These are phyloP conservation scores for Platysternon megacephalum DNA, from an alignment of 2,113 vertebrate genomes.

Conservation along the genomic window DNA sequence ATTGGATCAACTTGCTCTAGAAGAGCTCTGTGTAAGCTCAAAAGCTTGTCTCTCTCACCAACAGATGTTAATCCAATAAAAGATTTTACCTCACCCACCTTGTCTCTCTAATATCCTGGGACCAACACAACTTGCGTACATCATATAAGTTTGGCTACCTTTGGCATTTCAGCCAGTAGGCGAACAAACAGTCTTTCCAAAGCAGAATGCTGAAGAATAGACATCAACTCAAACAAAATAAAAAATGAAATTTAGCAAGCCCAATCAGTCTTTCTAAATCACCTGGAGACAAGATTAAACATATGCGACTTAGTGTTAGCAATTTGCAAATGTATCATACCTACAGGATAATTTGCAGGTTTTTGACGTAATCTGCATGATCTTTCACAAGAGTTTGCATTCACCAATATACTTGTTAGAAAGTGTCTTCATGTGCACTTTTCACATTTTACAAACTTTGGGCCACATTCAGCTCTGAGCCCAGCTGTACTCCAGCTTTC, in stretches of 20 bases:
- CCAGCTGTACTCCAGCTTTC: background rate
- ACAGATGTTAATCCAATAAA: too few relatives aligned
- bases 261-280: background rate
- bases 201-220: background rate
- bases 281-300: background rate
- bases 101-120: too few relatives aligned
- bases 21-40: too few relatives aligned
- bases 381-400: background rate
- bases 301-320: background rate
- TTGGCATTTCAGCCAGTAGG: too few relatives aligned
- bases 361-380: background rate
- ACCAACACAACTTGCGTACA: too few relatives aligned
- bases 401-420: background rate
- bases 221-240: too few relatives aligned
- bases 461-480: background rate
- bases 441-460: background rate
- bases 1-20: too few relatives aligned
- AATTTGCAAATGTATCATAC: background rate
- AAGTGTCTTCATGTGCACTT: background rate
- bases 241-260: too few relatives aligned
- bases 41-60: too few relatives aligned
- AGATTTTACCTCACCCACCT: too few relatives aligned
- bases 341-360: accelerated
- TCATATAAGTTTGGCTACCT: background rate
- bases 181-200: background rate